Evolutionary conservation across 2,113 vertebrate species (phyloP).

Genomic region (Heterotis niloticus): DNA sequence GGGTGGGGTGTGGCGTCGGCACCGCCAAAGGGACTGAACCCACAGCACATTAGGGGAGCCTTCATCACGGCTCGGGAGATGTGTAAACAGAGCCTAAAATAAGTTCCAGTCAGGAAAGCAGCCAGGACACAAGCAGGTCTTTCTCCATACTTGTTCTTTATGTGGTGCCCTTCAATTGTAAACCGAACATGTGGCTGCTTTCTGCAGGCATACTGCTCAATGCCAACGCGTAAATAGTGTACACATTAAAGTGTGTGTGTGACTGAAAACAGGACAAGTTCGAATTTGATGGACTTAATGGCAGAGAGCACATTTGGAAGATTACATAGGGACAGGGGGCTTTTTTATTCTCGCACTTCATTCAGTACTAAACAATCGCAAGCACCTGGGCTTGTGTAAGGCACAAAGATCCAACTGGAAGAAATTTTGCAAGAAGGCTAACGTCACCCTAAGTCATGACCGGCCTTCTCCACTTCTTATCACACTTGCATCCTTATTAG

Average conservation of each 20-base stretch:
- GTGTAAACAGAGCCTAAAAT: neutral
- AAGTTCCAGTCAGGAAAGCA: neutral
- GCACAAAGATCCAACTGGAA: slow-evolving; percentile 2
- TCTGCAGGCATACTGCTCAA: neutral
- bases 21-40: neutral
- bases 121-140: neutral
- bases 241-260: neutral
- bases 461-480: neutral
- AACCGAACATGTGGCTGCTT: neutral
- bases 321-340: slow-evolving; percentile 5
- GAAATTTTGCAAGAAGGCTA: slow-evolving; percentile 5
- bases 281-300: slow-evolving; percentile 15
- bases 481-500: slow-evolving; percentile 4
- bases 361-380: slow-evolving; percentile 2
- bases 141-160: neutral
- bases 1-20: no score
- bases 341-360: slow-evolving; percentile 11
- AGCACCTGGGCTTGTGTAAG: slow-evolving; percentile 1
- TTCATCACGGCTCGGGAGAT: neutral
- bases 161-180: neutral
- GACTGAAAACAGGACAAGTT: neutral
- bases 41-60: neutral
- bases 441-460: neutral
- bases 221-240: slow-evolving; percentile 7
- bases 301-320: slow-evolving; percentile 10